A percentile compares a stretch with the other conserved stretches of the same genome.
phyloP scores from a whole-genome alignment of 2,888 invertebrate genomes.

The Neelides folsomi region DNA sequence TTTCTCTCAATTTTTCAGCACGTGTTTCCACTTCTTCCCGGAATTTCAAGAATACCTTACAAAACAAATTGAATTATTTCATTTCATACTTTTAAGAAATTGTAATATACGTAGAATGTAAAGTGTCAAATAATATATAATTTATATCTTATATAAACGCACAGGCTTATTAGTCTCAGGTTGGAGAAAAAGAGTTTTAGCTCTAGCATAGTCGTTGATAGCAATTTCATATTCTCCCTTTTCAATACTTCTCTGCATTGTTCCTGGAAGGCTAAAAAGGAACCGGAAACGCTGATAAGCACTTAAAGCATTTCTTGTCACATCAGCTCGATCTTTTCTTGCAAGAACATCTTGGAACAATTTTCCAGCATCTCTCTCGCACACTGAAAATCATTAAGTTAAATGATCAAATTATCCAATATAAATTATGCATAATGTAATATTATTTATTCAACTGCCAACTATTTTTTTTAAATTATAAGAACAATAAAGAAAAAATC shows the following conservation, averaged over 20 bases:
- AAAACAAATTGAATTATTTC: slow-evolving; percentile 5
- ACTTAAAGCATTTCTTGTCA: slow-evolving; percentile 84
- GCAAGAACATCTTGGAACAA: slow-evolving; percentile 84
- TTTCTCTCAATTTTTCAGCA: slow-evolving; percentile 64
- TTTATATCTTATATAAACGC: no score
- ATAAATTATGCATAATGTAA: no score
- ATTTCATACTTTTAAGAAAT: no score
- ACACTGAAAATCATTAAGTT: slow-evolving; percentile 53
- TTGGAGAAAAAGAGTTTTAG: slow-evolving; percentile 87
- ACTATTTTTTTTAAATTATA: no score
- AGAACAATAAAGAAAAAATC: no score
- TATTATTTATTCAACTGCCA: no score
- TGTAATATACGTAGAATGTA: no score
- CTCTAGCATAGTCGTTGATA: slow-evolving; percentile 92
- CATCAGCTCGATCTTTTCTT: slow-evolving; percentile 86
- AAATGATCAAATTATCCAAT: slow-evolving; percentile 5
- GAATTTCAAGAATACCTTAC: slow-evolving; percentile 69
- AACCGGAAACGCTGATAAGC: slow-evolving; percentile 87
- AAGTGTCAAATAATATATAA: no score
- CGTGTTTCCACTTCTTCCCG: slow-evolving; percentile 81
- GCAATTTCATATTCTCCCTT: slow-evolving; percentile 93
- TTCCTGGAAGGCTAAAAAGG: slow-evolving; percentile 85
- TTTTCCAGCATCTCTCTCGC: slow-evolving; percentile 79
- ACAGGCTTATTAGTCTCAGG: slow-evolving; percentile 62
- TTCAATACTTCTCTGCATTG: slow-evolving; percentile 83